Evolutionary conservation across 2,888 invertebrate genomes (phyloP).

Genomic region (Mimumesa dahlbomi): DNA sequence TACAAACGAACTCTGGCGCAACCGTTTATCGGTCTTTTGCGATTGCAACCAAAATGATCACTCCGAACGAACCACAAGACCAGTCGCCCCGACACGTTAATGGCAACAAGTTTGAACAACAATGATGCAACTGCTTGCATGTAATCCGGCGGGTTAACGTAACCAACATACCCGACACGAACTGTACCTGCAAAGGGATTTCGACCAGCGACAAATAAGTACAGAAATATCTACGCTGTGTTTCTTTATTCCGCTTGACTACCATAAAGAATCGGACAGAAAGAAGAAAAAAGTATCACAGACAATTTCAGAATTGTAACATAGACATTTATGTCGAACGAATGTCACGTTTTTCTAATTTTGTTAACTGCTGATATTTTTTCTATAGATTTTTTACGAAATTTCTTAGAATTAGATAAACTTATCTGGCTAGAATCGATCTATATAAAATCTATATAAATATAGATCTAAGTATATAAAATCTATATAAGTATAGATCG

Average conservation of each 20-base stretch:
- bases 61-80: constrained; percentile 28
- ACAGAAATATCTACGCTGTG: no score
- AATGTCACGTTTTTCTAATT: no score
- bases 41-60: constrained; percentile 10
- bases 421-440: no score
- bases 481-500: no score
- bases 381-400: no score
- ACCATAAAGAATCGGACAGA: no score
- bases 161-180: constrained; percentile 26
- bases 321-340: no score
- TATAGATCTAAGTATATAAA: no score
- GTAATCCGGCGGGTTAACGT: constrained; percentile 27
- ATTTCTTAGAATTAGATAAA: no score
- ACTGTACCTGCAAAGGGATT: constrained; percentile 11
- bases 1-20: background rate
- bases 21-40: background rate
- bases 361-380: no score
- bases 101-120: constrained; percentile 8
- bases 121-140: constrained; percentile 37
- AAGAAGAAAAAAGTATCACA: background rate
- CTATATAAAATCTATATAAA: no score
- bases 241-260: no score
- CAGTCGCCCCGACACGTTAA: constrained; percentile 25
- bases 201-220: background rate
- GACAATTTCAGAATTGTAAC: background rate